Evolutionary conservation across 2,113 vertebrate species (phyloP).

Genomic region (Crotalus viridis): DNA sequence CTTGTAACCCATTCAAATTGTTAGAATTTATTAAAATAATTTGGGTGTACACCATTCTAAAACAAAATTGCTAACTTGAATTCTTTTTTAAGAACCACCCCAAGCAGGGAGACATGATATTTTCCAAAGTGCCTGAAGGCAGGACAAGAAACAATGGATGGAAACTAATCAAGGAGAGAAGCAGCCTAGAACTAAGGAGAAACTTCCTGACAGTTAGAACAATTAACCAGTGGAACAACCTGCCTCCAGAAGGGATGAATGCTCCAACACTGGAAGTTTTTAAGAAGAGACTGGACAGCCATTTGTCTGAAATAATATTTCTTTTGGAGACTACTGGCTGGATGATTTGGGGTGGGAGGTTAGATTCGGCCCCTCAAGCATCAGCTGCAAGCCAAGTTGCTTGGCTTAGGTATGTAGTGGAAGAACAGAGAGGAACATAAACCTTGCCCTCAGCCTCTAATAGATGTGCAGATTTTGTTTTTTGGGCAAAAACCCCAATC

Average conservation of each 20-base stretch:
- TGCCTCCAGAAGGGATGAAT: no score
- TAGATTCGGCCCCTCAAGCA: not conserved
- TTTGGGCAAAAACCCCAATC: not conserved
- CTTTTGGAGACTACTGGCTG: not conserved
- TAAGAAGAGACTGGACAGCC: no score
- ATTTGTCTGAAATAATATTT: not conserved
- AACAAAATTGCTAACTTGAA: not conserved
- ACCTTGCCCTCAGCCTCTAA: not conserved
- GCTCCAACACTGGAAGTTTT: no score
- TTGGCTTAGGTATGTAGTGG: not conserved
- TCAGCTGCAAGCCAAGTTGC: not conserved
- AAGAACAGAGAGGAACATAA: not conserved
- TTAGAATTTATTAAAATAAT: not conserved
- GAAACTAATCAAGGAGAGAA: no score
- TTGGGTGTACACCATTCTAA: not conserved
- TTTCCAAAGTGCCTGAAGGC: no score
- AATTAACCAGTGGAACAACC: no score
- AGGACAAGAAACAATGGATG: no score
- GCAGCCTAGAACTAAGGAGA: no score
- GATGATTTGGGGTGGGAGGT: not conserved
- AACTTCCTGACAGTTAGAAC: no score
- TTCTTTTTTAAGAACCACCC: not conserved
- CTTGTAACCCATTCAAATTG: not conserved
- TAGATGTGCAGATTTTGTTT: not conserved
- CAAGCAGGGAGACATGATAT: not conserved